Conservation (phyloP, 2,888 invertebrate species). For the Trimorus sp. region DNA sequence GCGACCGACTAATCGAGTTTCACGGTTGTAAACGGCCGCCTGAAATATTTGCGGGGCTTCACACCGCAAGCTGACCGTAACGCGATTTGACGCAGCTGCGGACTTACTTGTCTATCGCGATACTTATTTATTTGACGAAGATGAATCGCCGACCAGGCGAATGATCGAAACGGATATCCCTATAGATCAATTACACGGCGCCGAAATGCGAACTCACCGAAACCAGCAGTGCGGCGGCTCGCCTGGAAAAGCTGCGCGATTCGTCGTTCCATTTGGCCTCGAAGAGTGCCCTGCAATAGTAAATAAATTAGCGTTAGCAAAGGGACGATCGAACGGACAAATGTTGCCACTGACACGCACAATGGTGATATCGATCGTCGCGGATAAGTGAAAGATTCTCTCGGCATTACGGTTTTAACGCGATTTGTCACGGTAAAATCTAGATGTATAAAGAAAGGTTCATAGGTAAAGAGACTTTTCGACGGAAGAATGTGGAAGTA, state of each 20-base stretch:
- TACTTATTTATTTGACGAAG: slow-evolving; percentile 50
- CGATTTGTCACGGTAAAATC: too few relatives aligned
- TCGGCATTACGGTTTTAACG: too few relatives aligned
- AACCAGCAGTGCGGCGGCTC: slow-evolving; percentile 84
- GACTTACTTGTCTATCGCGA: slow-evolving; percentile 35
- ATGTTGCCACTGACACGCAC: too few relatives aligned
- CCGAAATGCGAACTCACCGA: slow-evolving; percentile 81
- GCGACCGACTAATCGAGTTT: slow-evolving; percentile 51
- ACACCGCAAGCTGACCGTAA: slow-evolving; percentile 41
- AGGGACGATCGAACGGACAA: too few relatives aligned
- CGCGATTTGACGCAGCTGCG: slow-evolving; percentile 51
- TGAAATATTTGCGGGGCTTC: slow-evolving; percentile 46
- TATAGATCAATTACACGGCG: slow-evolving; percentile 49
- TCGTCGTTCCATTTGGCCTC: slow-evolving; percentile 85
- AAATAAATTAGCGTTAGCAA: slow-evolving; percentile 27
- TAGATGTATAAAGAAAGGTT: too few relatives aligned
- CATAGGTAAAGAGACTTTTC: too few relatives aligned
- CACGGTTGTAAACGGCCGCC: slow-evolving; percentile 54
- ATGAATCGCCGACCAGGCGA: slow-evolving; percentile 32
- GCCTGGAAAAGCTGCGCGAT: slow-evolving; percentile 84
- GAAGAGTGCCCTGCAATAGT: slow-evolving; percentile 82
- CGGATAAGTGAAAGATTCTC: too few relatives aligned
- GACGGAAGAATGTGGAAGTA: too few relatives aligned
- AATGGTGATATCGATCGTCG: too few relatives aligned
- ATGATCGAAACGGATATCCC: slow-evolving; percentile 46